A percentile compares a stretch with the other conserved stretches of the same genome.
Evolutionary conservation across 2,113 vertebrate species (phyloP).

Genomic region (Mastomys coucha): DNA sequence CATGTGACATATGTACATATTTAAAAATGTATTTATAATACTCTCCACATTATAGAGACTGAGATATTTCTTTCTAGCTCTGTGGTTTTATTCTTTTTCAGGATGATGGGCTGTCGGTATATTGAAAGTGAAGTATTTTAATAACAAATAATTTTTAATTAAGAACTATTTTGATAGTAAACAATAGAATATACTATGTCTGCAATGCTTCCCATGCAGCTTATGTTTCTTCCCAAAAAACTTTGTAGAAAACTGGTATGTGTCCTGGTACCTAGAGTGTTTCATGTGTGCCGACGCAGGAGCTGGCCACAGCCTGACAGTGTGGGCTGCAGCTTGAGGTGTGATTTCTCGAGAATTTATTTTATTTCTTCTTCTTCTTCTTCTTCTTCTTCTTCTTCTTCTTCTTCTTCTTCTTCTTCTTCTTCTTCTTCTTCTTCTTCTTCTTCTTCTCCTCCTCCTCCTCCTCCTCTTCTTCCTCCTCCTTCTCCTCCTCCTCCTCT

Average conservation of each 20-base stretch:
- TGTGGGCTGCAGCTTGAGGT: background rate
- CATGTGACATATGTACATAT: background rate
- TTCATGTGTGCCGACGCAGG: background rate
- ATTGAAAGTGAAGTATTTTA: background rate
- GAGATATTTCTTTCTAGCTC: background rate
- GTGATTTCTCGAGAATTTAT: background rate
- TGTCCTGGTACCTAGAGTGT: background rate
- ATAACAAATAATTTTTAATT: background rate
- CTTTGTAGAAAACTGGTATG: background rate
- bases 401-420: too few species aligned
- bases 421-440: too few species aligned
- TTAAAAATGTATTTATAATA: background rate
- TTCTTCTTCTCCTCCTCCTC: too few species aligned
- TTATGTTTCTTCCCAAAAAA: background rate
- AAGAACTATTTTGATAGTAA: background rate
- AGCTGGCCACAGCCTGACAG: background rate
- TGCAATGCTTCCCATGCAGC: background rate
- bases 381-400: too few species aligned
- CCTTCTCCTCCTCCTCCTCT: too few species aligned
- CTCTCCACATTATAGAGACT: background rate
- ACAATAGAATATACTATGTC: background rate
- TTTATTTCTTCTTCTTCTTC: background rate
- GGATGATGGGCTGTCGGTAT: background rate
- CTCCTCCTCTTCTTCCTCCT: too few species aligned
- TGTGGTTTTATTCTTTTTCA: conserved; percentile 21